These are phyloP conservation scores for Oscheius sp. DNA, from an alignment of 2,888 invertebrate genomes.

Conservation along the genomic window DNA sequence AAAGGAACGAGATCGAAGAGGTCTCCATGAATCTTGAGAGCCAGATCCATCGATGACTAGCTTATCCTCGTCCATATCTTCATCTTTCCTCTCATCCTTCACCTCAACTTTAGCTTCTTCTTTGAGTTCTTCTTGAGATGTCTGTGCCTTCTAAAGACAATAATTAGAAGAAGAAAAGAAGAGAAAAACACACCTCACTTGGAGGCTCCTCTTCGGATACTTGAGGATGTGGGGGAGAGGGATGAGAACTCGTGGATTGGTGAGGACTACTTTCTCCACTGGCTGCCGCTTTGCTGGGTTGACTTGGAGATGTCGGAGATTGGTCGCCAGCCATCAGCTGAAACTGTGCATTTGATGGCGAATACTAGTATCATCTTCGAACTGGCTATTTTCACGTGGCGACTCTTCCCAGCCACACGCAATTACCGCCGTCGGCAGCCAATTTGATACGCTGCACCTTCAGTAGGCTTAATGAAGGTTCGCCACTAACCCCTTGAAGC, in stretches of 20 bases:
- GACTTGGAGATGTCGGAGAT: not conserved
- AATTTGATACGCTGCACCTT: slow-evolving; percentile 31
- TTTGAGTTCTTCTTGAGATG: not conserved
- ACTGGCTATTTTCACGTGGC: slow-evolving; percentile 18
- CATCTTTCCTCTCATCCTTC: slow-evolving; percentile 21
- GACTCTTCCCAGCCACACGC: slow-evolving; percentile 20
- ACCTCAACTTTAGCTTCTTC: slow-evolving; percentile 31
- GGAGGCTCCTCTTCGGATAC: not conserved
- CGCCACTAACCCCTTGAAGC: slow-evolving; percentile 36
- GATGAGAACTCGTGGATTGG: slow-evolving; percentile 16
- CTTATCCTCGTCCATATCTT: slow-evolving; percentile 7
- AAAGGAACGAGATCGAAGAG: slow-evolving; percentile 81
- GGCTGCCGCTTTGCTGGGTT: not conserved
- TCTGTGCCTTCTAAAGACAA: not conserved
- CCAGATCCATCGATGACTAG: not conserved
- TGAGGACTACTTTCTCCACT: slow-evolving; percentile 10
- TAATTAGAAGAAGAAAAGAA: not conserved
- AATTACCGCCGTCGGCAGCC: slow-evolving; percentile 27
- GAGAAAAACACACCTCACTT: not conserved
- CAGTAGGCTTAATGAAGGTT: slow-evolving; percentile 26
- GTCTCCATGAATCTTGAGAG: slow-evolving; percentile 48
- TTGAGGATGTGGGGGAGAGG: not conserved
- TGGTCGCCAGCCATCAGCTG: slow-evolving; percentile 6
- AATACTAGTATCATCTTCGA: not conserved
- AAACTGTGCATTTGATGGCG: not conserved